A percentile compares a stretch with the other conserved stretches of the same genome.
phyloP scores from a whole-genome alignment of 2,888 invertebrate genomes.

The Zaprionus obscuricornis region DNA sequence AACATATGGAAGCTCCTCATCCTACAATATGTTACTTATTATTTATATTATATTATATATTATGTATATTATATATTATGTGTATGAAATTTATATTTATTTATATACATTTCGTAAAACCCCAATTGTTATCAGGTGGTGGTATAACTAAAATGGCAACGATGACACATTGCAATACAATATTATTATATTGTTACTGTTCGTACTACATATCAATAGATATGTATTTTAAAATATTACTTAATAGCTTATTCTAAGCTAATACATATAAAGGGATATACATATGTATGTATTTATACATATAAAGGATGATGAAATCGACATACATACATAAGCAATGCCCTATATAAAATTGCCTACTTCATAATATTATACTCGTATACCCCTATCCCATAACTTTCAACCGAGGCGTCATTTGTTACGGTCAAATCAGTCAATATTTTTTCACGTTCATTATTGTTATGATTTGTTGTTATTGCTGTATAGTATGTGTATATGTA shows the following conservation, averaged over 20 bases:
- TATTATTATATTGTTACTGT: slow-evolving; percentile 44
- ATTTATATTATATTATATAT: too few relatives aligned
- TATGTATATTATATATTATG: too few relatives aligned
- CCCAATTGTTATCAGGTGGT: too few relatives aligned
- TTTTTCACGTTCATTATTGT: slow-evolving; percentile 44
- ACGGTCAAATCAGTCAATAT: slow-evolving; percentile 59
- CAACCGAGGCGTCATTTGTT: slow-evolving; percentile 46
- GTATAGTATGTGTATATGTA: too few relatives aligned
- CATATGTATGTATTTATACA: not conserved
- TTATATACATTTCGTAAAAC: too few relatives aligned
- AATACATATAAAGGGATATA: slow-evolving; percentile 5
- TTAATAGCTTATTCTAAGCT: slow-evolving; percentile 26
- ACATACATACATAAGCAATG: not conserved
- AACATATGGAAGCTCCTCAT: not conserved
- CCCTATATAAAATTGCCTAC: not conserved
- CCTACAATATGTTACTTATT: slow-evolving; percentile 29
- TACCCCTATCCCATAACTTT: not conserved
- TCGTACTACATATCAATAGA: slow-evolving; percentile 50
- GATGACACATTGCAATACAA: slow-evolving; percentile 31
- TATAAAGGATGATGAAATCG: not conserved
- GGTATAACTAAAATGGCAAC: slow-evolving; percentile 18
- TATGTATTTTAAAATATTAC: slow-evolving; percentile 24
- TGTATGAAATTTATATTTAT: too few relatives aligned
- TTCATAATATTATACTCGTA: not conserved
- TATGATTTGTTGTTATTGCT: slow-evolving; percentile 45